phyloP scores from a whole-genome alignment of 1,140 invertebrate species.

The Ceratina calcarata region DNA sequence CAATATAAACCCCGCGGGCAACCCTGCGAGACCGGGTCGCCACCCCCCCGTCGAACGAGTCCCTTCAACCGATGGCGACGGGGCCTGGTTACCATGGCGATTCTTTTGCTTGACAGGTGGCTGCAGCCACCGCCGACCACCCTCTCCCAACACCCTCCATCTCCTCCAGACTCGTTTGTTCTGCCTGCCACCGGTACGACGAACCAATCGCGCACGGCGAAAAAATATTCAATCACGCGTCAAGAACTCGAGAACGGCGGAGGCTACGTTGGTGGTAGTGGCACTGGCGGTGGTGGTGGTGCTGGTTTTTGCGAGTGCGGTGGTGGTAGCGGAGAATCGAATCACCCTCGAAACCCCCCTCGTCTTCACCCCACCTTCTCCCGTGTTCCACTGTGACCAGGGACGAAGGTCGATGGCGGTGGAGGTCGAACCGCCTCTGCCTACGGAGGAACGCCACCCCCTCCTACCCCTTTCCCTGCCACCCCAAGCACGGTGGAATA shows the following conservation, averaged over 20 bases:
- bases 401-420: conserved; percentile 67
- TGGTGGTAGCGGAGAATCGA: conserved; percentile 67
- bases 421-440: conserved; percentile 64
- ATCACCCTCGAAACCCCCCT: conserved; percentile 59
- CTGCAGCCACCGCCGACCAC: conserved; percentile 62
- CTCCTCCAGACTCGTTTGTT: conserved; percentile 61
- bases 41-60: conserved; percentile 57
- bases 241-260: conserved; percentile 72
- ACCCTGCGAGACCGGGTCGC: conserved; percentile 62
- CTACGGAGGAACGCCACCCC: conserved; percentile 46
- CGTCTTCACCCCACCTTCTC: conserved; percentile 56
- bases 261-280: conserved; percentile 51
- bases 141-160: conserved; percentile 50
- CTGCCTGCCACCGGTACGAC: conserved; percentile 71
- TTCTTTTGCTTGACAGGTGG: conserved; percentile 79
- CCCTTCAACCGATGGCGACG: conserved; percentile 67
- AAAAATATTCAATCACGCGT: conserved; percentile 81
- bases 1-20: conserved; percentile 72
- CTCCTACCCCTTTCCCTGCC: conserved; percentile 3
- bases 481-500: conserved; percentile 70
- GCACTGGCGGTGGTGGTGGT: conserved; percentile 58
- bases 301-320: conserved; percentile 50
- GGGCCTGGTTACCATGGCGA: conserved; percentile 76
- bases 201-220: conserved; percentile 79
- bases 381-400: conserved; percentile 43